Percentiles rank a stretch among this genome's conserved stretches.
These are phyloP conservation scores for Drosophila villosipedis DNA, from an alignment of 2,888 invertebrate species.

Conservation along the genomic window DNA sequence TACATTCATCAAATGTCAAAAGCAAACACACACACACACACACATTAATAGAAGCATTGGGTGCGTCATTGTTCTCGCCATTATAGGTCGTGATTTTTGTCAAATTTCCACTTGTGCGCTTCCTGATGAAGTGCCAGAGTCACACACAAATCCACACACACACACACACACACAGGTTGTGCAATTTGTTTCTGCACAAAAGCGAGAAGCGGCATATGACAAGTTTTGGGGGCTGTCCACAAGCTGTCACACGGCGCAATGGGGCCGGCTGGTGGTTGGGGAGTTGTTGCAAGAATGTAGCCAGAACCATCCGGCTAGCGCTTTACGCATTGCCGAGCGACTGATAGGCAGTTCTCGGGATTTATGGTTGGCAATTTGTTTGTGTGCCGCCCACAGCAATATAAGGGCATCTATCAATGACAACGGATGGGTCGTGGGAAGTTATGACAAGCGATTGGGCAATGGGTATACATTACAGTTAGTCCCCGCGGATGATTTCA, in stretches of 20 bases:
- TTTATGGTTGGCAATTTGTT: constrained; percentile 77
- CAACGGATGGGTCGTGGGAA: constrained; percentile 15
- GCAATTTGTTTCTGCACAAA: constrained; percentile 52
- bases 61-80: constrained; percentile 19
- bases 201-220: constrained; percentile 41
- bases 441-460: constrained; percentile 67
- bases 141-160: constrained; percentile 22
- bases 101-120: constrained; percentile 66
- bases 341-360: constrained; percentile 69
- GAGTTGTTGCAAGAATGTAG: neutral
- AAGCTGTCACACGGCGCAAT: constrained; percentile 57
- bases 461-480: constrained; percentile 17
- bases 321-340: constrained; percentile 67
- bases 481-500: constrained; percentile 57
- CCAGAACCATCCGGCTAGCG: constrained; percentile 21
- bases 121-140: constrained; percentile 54
- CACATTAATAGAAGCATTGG: constrained; percentile 22
- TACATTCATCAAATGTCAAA: constrained; percentile 65
- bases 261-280: neutral
- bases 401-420: constrained; percentile 34
- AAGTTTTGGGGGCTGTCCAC: constrained; percentile 76
- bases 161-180: constrained; percentile 14
- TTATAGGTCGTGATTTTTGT: constrained; percentile 69
- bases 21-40: constrained; percentile 2
- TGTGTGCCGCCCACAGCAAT: constrained; percentile 38